A percentile compares a stretch with the other conserved stretches of the same genome.
phyloP scores from a whole-genome alignment of 2,113 vertebrate genomes.

The Leptobrachium leishanense region DNA sequence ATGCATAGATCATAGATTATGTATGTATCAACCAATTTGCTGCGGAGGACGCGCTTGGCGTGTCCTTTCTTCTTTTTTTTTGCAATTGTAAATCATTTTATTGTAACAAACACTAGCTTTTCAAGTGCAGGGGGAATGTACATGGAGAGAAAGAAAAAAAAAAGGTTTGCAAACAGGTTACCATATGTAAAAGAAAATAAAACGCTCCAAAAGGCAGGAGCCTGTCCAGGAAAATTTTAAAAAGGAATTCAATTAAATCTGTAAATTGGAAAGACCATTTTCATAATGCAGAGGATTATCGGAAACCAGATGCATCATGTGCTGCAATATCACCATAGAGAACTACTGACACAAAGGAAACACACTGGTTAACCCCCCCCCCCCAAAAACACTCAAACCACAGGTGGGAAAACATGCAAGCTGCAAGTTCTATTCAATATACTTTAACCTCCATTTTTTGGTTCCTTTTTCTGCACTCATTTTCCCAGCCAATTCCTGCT shows the following conservation, averaged over 20 bases:
- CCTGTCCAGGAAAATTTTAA: slow-evolving; percentile 53
- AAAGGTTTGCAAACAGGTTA: slow-evolving; percentile 40
- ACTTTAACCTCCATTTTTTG: neutral
- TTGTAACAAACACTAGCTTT: slow-evolving; percentile 72
- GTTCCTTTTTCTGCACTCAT: too few relatives aligned
- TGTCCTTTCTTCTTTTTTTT: too few relatives aligned
- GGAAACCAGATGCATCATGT: neutral
- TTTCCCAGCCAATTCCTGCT: neutral
- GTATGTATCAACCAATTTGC: too few relatives aligned
- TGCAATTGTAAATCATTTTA: slow-evolving; percentile 69
- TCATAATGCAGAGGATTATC: neutral
- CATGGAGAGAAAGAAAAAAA: neutral
- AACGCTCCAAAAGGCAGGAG: slow-evolving; percentile 20
- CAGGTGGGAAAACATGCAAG: neutral
- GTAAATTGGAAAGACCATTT: slow-evolving; percentile 44
- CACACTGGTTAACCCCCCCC: too few relatives aligned
- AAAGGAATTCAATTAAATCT: slow-evolving; percentile 76
- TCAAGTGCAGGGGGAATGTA: slow-evolving; percentile 51
- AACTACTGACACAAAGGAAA: neutral
- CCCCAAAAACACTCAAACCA: neutral
- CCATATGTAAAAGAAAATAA: slow-evolving; percentile 52
- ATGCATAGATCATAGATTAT: too few relatives aligned
- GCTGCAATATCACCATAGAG: neutral
- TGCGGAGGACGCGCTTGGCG: too few relatives aligned
- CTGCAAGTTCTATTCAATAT: neutral